Evolutionary conservation across 2,888 invertebrate genomes (phyloP), one percentile per base, ranked within the genome.

Genomic region (Argynnis bischoffii): DNA sequence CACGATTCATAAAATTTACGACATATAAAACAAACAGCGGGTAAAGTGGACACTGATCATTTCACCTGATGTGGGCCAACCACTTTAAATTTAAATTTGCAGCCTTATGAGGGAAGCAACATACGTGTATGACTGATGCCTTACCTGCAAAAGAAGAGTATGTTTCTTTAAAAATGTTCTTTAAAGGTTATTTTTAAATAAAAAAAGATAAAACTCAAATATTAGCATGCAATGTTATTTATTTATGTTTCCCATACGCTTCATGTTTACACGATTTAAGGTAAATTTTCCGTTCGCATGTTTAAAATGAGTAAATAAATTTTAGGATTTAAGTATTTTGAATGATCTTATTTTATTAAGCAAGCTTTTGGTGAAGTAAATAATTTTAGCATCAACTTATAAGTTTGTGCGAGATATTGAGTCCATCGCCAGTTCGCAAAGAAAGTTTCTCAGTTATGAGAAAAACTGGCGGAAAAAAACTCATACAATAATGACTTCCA

Each of bases 1-100:
- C 84, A 81, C 83, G 81, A 75, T 79, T 75, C 72, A 69, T 77
- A 69, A 81, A 80, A 83, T 82, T 79, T 84, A 86, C 78, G 80
- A 76, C 77, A 77, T 74, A 80, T 77, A 76, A 81, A 81, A 81
- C 82, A 82, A 86, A 79, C 76, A 48, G 35, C 48, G 47, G 21
- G 48, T 48, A 76, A 53, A 51, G 51, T 74, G 76, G 74, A 70
- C 18, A 54, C 63, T 64, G 41, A 69, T 55, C 77, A 75, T 82
- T 82, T 79, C 78, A 73, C 77, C 70, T 65, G 65, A 80, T 79
- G 79, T 83, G 76, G 80, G 80, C 73, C 80, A 74, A 69, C 71
- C 69, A 75, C 69, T 73, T 73, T 66, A 65, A 77, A 80, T 82
- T 81, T 81, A 80, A 81, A 80, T 80, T 41, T 41, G 35, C 35